These are phyloP conservation scores for Piprites chloris DNA, from an alignment of 2,113 vertebrate genomes.

Conservation along the genomic window DNA sequence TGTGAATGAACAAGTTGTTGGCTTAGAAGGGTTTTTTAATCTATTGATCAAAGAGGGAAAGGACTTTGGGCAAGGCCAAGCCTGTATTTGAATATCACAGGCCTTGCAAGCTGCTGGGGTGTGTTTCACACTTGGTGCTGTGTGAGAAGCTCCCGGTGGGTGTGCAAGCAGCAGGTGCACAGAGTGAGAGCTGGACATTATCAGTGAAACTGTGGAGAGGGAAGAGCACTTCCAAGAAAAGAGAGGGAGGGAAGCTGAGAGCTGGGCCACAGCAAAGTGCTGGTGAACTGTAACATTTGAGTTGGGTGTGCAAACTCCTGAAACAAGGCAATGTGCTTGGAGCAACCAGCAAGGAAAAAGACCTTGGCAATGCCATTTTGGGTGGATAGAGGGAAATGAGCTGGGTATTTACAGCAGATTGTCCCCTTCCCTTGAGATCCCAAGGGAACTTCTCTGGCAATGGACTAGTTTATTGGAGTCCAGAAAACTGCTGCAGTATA, in stretches of 20 bases:
- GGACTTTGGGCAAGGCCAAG: neutral
- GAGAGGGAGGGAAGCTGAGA: neutral
- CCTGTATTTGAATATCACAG: neutral
- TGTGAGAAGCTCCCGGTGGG: neutral
- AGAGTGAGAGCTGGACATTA: neutral
- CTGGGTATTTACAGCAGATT: neutral
- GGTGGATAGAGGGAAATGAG: neutral
- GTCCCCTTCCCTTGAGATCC: neutral
- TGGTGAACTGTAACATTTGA: neutral
- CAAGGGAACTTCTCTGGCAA: neutral
- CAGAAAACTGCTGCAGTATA: neutral
- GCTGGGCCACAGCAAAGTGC: neutral
- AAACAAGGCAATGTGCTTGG: neutral
- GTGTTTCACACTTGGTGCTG: neutral
- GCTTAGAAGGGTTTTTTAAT: neutral
- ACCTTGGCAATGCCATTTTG: neutral
- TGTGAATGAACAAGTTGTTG: neutral
- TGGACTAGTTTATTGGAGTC: neutral
- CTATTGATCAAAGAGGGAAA: neutral
- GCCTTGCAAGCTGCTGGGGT: neutral
- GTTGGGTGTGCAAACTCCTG: neutral
- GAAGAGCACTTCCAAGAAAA: neutral
- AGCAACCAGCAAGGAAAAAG: neutral
- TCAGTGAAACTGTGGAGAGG: neutral
- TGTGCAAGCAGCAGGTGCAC: neutral